Evolutionary conservation across 2,888 invertebrate species (phyloP).

Genomic region (Coleophora deauratella): DNA sequence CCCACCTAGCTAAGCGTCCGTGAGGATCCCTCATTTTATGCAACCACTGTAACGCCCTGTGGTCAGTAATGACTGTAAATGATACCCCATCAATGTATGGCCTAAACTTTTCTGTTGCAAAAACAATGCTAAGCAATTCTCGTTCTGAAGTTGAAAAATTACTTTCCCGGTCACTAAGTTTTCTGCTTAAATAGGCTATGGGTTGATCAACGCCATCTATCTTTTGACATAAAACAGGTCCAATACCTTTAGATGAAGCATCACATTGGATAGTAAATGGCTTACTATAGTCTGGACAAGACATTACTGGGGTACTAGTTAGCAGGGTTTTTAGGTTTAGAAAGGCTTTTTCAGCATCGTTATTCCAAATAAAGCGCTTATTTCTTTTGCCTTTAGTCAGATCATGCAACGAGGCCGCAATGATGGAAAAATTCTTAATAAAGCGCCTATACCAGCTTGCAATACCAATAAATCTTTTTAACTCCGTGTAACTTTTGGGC

Average conservation of each 20-base stretch:
- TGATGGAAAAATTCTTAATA: conserved; percentile 13
- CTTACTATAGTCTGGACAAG: conserved; percentile 11
- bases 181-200: conserved; percentile 10
- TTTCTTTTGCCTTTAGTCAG: conserved; percentile 6
- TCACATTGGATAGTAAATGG: conserved; percentile 14
- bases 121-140: conserved; percentile 10
- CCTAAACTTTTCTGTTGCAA: conserved; percentile 12
- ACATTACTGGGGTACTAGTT: conserved; percentile 11
- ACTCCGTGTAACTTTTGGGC: conserved; percentile 13
- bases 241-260: conserved; percentile 11
- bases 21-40: conserved; percentile 7
- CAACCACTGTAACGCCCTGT: conserved; percentile 6
- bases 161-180: conserved; percentile 5
- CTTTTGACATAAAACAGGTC: conserved; percentile 11
- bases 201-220: conserved; percentile 8
- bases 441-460: conserved; percentile 13
- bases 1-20: conserved; percentile 12
- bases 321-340: conserved; percentile 9
- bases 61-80: conserved; percentile 4
- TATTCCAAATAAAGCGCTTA: conserved; percentile 7
- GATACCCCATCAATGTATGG: conserved; percentile 12
- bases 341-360: conserved; percentile 12
- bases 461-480: conserved; percentile 15
- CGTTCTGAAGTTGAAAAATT: conserved; percentile 10
- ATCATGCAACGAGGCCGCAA: conserved; percentile 9